Evolutionary conservation across 2,113 vertebrate genomes (phyloP).

Genomic region (Microcebus tavaratra): DNA sequence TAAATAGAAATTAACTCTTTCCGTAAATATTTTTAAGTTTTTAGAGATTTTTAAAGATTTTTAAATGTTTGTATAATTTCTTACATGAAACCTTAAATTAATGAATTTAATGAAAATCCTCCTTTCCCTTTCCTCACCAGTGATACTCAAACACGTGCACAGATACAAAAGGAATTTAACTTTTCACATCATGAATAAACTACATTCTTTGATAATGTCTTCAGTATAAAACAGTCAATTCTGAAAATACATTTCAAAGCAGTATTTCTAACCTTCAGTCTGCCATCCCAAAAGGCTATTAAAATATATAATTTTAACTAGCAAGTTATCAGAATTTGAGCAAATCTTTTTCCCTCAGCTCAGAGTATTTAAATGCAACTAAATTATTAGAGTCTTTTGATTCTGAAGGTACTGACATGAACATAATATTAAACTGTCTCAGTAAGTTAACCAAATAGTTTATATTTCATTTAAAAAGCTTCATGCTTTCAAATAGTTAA

Average conservation of each 20-base stretch:
- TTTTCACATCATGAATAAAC: neutral
- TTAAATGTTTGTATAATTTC: neutral
- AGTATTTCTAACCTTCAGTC: neutral
- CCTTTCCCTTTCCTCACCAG: neutral
- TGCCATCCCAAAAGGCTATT: neutral
- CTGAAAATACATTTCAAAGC: neutral
- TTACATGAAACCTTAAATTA: neutral
- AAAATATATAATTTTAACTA: slow-evolving; percentile 6
- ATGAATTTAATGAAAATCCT: neutral
- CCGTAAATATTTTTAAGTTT: neutral
- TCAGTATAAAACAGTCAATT: neutral
- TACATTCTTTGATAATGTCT: neutral
- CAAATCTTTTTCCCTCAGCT: neutral
- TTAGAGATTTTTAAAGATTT: neutral
- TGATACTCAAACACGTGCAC: neutral
- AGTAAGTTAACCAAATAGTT: neutral
- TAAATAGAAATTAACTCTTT: neutral
- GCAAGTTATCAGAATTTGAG: neutral
- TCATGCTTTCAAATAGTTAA: neutral
- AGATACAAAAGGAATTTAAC: neutral
- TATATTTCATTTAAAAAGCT: neutral
- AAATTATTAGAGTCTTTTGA: neutral
- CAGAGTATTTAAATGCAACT: neutral
- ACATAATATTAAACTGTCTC: neutral
- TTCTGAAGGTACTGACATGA: neutral